Percentiles rank a stretch among this genome's conserved stretches.
These are phyloP conservation scores for Limnephilus marmoratus DNA, from an alignment of 2,888 invertebrate species.

Conservation along the genomic window DNA sequence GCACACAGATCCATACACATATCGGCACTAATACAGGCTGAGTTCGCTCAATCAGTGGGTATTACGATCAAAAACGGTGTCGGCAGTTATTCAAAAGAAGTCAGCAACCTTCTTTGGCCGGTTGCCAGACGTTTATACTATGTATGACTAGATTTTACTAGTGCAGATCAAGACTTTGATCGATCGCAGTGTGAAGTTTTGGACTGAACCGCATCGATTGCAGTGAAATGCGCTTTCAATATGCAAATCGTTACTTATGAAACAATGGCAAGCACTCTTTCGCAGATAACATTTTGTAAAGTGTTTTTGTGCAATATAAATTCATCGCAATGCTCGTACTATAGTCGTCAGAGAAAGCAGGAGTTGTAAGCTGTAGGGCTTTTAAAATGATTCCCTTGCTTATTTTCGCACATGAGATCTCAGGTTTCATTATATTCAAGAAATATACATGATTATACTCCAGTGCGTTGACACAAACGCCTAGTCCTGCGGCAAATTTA, in stretches of 20 bases:
- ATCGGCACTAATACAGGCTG: not conserved
- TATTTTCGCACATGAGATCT: not conserved
- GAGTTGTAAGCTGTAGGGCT: not conserved
- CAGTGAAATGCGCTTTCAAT: not conserved
- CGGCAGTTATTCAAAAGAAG: constrained; percentile 46
- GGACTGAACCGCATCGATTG: not conserved
- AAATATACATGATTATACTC: not conserved
- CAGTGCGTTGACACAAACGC: no score
- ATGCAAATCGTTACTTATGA: not conserved
- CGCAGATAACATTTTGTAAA: not conserved
- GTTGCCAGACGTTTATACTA: constrained; percentile 38
- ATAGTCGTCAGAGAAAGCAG: not conserved
- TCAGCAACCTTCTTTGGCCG: constrained; percentile 57
- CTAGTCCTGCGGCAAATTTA: no score
- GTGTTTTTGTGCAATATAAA: not conserved
- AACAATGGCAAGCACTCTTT: not conserved
- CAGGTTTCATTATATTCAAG: not conserved
- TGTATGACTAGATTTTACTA: constrained; percentile 9
- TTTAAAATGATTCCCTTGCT: not conserved
- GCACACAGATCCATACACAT: not conserved
- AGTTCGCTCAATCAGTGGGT: constrained; percentile 31
- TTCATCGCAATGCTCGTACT: not conserved
- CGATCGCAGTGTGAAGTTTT: not conserved
- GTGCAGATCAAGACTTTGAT: not conserved
- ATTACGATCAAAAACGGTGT: constrained; percentile 40